phyloP scores from a whole-genome alignment of 2,797 vertebrate species.

The Argentina silus region DNA sequence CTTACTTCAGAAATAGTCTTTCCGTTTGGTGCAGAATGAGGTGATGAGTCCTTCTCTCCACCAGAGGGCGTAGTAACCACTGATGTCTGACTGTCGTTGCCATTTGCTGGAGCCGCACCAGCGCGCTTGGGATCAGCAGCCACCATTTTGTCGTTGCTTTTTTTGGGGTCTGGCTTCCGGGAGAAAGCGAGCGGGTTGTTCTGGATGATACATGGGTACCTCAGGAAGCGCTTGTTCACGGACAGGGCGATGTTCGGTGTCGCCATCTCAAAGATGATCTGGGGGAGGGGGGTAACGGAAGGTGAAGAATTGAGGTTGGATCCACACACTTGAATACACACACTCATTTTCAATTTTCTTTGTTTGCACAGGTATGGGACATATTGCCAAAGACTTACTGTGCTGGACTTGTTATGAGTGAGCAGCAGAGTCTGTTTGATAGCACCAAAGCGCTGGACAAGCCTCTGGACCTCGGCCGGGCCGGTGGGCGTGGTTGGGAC shows the following conservation, averaged over 20 bases:
- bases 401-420: slow-evolving; percentile 33
- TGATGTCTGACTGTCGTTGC: slow-evolving; percentile 25
- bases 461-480: slow-evolving; percentile 78
- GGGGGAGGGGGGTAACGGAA: background rate
- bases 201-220: slow-evolving; percentile 70
- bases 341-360: too few relatives aligned
- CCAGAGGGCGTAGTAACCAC: background rate
- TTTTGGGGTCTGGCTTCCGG: slow-evolving; percentile 63
- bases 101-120: slow-evolving; percentile 19
- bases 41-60: background rate
- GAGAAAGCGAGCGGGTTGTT: slow-evolving; percentile 68
- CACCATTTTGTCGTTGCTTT: background rate
- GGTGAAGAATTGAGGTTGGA: too few relatives aligned
- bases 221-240: slow-evolving; percentile 67
- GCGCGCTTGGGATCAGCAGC: background rate
- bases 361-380: too few relatives aligned
- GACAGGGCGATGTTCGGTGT: slow-evolving; percentile 58
- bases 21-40: background rate
- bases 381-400: slow-evolving; percentile 39
- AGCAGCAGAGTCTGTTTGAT: slow-evolving; percentile 64
- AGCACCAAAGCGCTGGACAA: slow-evolving; percentile 83
- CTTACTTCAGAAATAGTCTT: background rate
- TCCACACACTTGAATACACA: slow-evolving; percentile 1
- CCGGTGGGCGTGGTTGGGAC: slow-evolving; percentile 76
- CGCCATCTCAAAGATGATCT: slow-evolving; percentile 75